Evolutionary conservation across 1,140 invertebrate species (phyloP).

Genomic region (Trinorchestia longiramus): DNA sequence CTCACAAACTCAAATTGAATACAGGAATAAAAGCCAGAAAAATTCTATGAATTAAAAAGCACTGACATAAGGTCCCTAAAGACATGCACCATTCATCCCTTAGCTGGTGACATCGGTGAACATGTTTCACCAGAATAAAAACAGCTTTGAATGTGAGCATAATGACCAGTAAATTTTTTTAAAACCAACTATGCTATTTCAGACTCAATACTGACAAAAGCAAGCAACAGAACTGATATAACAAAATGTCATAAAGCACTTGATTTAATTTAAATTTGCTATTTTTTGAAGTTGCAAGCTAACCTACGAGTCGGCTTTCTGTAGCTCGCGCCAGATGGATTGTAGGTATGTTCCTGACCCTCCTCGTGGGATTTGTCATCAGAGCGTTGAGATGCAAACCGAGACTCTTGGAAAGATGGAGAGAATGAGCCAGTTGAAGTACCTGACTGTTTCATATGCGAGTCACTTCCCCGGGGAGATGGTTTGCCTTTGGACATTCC

Average conservation of each 20-base stretch:
- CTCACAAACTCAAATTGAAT: neutral
- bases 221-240: neutral
- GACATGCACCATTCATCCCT: neutral
- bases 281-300: constrained; percentile 37
- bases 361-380: neutral
- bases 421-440: neutral
- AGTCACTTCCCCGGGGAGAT: neutral
- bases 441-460: neutral
- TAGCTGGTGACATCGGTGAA: neutral
- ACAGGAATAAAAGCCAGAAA: neutral
- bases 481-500: neutral
- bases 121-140: neutral
- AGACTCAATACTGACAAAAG: neutral
- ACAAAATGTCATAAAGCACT: neutral
- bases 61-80: neutral
- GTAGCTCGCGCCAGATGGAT: neutral
- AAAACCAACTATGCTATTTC: neutral
- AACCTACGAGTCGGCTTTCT: constrained; percentile 18
- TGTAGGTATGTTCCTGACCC: neutral
- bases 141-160: neutral
- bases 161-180: neutral
- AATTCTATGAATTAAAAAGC: neutral
- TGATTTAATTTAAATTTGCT: neutral
- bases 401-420: neutral
- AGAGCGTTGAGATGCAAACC: neutral